phyloP scores from a whole-genome alignment of 2,113 vertebrate species.

The Paralichthys olivaceus region DNA sequence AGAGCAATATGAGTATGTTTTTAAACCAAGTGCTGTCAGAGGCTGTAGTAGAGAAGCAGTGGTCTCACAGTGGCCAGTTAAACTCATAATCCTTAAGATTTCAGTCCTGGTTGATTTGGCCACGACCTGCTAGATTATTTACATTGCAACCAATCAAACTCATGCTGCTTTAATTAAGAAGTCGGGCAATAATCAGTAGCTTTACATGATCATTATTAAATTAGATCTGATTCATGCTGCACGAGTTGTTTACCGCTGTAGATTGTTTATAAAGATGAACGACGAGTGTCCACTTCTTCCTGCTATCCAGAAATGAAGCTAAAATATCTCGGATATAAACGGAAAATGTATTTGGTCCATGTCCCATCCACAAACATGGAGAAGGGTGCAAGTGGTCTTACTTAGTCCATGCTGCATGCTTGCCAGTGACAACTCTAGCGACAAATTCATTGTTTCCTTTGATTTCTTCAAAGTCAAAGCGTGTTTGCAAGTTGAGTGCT shows the following conservation, averaged over 20 bases:
- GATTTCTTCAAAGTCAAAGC: not conserved
- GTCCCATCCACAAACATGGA: too few species aligned
- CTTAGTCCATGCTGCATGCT: not conserved
- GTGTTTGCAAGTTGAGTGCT: not conserved
- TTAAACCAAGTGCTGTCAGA: not conserved
- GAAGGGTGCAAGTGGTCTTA: too few species aligned
- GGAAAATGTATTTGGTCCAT: too few species aligned
- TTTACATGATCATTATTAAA: too few species aligned
- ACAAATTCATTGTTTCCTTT: not conserved
- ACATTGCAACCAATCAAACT: not conserved
- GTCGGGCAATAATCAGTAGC: too few species aligned
- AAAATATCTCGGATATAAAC: too few species aligned
- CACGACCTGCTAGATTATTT: not conserved
- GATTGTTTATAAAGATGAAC: not conserved
- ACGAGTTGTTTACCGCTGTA: not conserved
- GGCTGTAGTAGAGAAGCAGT: constrained; percentile 4
- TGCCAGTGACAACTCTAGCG: not conserved
- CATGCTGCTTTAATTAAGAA: too few species aligned
- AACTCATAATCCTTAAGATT: constrained; percentile 36
- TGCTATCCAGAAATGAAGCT: too few species aligned
- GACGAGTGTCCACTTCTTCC: too few species aligned
- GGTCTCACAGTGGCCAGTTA: not conserved
- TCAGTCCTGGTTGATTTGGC: not conserved
- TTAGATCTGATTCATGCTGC: not conserved
- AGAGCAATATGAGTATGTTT: not conserved